Conservation (phyloP, 1,140 invertebrate genomes). For the Solenopsis invicta region DNA sequence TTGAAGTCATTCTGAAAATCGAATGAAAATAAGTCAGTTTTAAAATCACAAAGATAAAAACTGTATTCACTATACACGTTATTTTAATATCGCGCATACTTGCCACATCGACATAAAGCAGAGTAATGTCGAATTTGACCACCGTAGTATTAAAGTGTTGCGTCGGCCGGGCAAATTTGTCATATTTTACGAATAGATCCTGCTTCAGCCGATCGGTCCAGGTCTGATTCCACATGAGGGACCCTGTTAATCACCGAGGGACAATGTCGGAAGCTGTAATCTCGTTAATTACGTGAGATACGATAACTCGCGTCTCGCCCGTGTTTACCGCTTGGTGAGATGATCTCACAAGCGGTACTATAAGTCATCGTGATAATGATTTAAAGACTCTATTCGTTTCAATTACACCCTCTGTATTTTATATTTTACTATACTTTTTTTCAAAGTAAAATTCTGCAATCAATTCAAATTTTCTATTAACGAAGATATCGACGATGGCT, state of each 20-base stretch:
- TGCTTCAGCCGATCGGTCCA: slow-evolving; percentile 87
- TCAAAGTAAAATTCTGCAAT: not conserved
- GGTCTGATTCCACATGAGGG: slow-evolving; percentile 87
- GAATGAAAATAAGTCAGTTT: not conserved
- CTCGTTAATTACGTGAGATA: slow-evolving; percentile 33
- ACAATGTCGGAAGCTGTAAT: slow-evolving; percentile 43
- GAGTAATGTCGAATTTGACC: slow-evolving; percentile 87
- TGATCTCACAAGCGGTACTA: not conserved
- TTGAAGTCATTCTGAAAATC: slow-evolving; percentile 87
- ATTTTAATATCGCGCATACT: slow-evolving; percentile 65
- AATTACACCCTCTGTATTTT: not conserved
- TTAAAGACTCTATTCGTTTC: not conserved
- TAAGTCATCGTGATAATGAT: not conserved
- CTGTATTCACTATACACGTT: not conserved
- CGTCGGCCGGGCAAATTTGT: slow-evolving; percentile 88
- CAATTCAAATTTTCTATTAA: not conserved
- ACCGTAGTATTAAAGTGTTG: slow-evolving; percentile 86
- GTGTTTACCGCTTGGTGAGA: not conserved
- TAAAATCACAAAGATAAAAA: not conserved
- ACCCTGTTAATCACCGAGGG: slow-evolving; percentile 53
- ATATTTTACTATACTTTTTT: not conserved
- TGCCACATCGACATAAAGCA: slow-evolving; percentile 88
- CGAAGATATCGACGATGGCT: not conserved
- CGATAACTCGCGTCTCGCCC: not conserved
- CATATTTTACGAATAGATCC: slow-evolving; percentile 88